Evolutionary conservation across 1,140 invertebrate species (phyloP).

Genomic region (Augochlora pura): DNA sequence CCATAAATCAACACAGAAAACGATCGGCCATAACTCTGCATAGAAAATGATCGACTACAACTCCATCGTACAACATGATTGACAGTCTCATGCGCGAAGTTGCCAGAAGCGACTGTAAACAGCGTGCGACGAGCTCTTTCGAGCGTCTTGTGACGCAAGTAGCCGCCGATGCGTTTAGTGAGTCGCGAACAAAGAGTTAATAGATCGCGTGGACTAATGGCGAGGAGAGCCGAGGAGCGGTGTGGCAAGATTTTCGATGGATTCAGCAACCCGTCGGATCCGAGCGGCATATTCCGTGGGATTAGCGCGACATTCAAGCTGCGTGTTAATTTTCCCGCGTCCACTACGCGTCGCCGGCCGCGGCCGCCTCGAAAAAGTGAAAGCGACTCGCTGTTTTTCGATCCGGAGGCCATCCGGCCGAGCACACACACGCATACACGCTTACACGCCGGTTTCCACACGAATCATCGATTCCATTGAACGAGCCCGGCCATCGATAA

Average conservation of each 20-base stretch:
- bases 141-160: too few relatives aligned
- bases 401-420: constrained; percentile 4
- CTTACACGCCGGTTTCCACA: constrained; percentile 16
- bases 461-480: not conserved
- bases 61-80: too few relatives aligned
- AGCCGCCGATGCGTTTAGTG: too few relatives aligned
- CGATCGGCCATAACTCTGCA: too few relatives aligned
- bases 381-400: constrained; percentile 44
- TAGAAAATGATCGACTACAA: too few relatives aligned
- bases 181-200: not conserved
- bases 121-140: too few relatives aligned
- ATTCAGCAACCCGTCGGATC: not conserved
- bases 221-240: not conserved
- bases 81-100: too few relatives aligned
- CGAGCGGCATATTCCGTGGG: not conserved
- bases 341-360: not conserved
- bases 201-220: not conserved
- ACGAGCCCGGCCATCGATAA: constrained; percentile 1
- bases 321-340: not conserved
- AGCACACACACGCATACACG: not conserved
- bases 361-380: constrained; percentile 43
- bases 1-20: too few relatives aligned
- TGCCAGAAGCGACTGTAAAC: too few relatives aligned
- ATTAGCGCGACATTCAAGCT: not conserved
- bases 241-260: not conserved